These are phyloP conservation scores for Polypterus senegalus DNA, from an alignment of 2,113 vertebrate genomes.

Conservation along the genomic window DNA sequence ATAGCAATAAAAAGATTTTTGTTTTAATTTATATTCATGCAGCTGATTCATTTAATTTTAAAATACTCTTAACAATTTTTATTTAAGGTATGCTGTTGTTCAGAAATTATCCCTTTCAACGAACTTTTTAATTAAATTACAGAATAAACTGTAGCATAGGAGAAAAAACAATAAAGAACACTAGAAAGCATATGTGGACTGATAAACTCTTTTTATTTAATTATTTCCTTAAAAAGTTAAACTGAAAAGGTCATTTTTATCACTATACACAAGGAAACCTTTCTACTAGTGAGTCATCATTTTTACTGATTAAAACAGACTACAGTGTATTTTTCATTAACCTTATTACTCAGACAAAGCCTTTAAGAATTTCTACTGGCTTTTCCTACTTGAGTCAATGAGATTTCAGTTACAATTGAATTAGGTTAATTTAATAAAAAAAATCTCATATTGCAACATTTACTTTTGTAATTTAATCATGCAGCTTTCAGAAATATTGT, in stretches of 20 bases:
- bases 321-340: conserved; percentile 16
- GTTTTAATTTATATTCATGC: no score
- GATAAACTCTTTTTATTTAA: not conserved
- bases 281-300: no score
- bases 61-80: no score
- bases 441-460: conserved; percentile 51
- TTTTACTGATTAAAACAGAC: no score
- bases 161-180: not conserved
- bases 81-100: no score
- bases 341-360: not conserved
- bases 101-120: no score
- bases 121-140: no score
- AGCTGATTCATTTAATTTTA: no score
- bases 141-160: no score
- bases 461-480: conserved; percentile 54
- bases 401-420: conserved; percentile 31
- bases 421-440: conserved; percentile 41
- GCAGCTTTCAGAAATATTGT: conserved; percentile 59
- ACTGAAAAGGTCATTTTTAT: not conserved
- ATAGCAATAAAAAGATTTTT: no score
- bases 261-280: not conserved
- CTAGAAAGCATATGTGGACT: not conserved
- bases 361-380: conserved; percentile 32
- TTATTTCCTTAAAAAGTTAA: not conserved
- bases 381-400: conserved; percentile 36